Percentiles rank a stretch among this genome's conserved stretches.
phyloP scores from a whole-genome alignment of 2,888 invertebrate genomes.

The Chrysopilus asiliformis region DNA sequence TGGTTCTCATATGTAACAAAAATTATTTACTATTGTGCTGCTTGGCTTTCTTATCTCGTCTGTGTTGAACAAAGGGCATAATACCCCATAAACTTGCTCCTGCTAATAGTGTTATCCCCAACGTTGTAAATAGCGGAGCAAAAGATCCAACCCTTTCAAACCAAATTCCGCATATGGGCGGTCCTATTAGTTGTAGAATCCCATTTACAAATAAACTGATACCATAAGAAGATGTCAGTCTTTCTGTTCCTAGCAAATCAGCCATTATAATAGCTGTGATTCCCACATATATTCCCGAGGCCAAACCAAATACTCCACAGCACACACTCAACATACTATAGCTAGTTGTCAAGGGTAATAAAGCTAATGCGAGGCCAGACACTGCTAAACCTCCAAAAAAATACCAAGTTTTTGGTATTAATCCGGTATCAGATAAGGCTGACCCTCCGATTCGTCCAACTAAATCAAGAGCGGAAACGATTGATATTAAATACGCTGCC shows the following conservation, averaged over 20 bases:
- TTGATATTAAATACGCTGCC: slow-evolving; percentile 61
- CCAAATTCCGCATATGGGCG: slow-evolving; percentile 68
- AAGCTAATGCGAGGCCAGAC: slow-evolving; percentile 59
- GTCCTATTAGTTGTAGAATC: slow-evolving; percentile 64
- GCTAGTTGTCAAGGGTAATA: slow-evolving; percentile 52
- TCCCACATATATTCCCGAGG: slow-evolving; percentile 74
- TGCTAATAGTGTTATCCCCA: slow-evolving; percentile 57
- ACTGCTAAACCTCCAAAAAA: slow-evolving; percentile 65
- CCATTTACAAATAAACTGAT: slow-evolving; percentile 77
- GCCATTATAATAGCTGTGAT: slow-evolving; percentile 81
- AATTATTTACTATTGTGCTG: too few relatives aligned
- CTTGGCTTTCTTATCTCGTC: too few relatives aligned
- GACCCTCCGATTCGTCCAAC: slow-evolving; percentile 77
- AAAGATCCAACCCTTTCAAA: slow-evolving; percentile 50
- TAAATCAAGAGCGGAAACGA: slow-evolving; percentile 67
- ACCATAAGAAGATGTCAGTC: slow-evolving; percentile 75
- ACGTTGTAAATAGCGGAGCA: slow-evolving; percentile 55
- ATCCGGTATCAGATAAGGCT: slow-evolving; percentile 61
- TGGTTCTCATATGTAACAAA: too few relatives aligned
- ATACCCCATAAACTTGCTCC: slow-evolving; percentile 64
- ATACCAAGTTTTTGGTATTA: slow-evolving; percentile 69
- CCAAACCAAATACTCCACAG: slow-evolving; percentile 65
- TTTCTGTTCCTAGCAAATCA: slow-evolving; percentile 70
- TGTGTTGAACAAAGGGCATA: too few relatives aligned
- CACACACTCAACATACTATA: slow-evolving; percentile 52